These are phyloP conservation scores for Hoplodrina blanda DNA, from an alignment of 2,888 invertebrate species.

Conservation along the genomic window DNA sequence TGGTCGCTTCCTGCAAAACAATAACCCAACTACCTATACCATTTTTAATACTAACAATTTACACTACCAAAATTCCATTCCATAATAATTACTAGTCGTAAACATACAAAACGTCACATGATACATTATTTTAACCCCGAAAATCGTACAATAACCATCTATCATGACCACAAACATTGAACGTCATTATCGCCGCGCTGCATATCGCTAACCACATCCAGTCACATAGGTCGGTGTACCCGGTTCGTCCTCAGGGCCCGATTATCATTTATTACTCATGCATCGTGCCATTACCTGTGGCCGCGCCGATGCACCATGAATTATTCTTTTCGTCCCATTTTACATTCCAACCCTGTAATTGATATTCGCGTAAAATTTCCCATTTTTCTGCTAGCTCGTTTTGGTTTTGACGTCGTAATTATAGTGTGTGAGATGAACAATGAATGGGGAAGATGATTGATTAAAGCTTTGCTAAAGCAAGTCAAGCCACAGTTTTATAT, in stretches of 20 bases:
- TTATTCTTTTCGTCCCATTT: conserved; percentile 69
- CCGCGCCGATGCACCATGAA: conserved; percentile 63
- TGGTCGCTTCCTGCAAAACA: no score
- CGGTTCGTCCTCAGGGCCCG: conserved; percentile 76
- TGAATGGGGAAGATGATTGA: conserved; percentile 12
- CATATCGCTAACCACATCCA: conserved; percentile 45
- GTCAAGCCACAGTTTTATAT: neutral
- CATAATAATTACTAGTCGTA: conserved; percentile 1
- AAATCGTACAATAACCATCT: conserved; percentile 2
- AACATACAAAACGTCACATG: neutral
- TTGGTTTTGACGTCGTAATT: conserved; percentile 46
- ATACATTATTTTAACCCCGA: conserved; percentile 4
- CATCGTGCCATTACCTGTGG: conserved; percentile 74
- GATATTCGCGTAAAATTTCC: conserved; percentile 61
- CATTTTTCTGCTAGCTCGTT: conserved; percentile 45
- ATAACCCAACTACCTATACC: no score
- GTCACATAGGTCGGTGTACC: conserved; percentile 25
- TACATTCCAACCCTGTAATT: conserved; percentile 67
- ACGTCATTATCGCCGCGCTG: neutral
- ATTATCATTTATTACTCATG: conserved; percentile 82
- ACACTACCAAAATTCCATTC: neutral
- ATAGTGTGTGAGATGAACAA: neutral
- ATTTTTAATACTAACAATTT: neutral
- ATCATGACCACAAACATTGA: conserved; percentile 22
- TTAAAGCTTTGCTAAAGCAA: neutral